These are phyloP conservation scores for Geophilus truncorum DNA, from an alignment of 2,888 invertebrate genomes.

Conservation along the genomic window DNA sequence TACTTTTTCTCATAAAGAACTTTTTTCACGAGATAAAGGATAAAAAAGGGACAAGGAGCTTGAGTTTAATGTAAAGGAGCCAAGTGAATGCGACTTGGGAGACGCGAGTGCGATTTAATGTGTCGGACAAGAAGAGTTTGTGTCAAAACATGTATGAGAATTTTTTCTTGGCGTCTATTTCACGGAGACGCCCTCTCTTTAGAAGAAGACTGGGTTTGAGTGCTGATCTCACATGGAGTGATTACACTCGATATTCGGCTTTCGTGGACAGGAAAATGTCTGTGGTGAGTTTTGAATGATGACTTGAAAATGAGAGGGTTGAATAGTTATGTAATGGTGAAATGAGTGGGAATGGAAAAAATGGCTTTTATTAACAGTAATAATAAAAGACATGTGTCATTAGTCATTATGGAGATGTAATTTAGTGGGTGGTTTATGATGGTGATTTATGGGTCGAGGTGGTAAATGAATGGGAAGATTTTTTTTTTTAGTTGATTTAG, in stretches of 20 bases:
- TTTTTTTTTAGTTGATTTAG: too few species aligned
- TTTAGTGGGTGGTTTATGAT: too few species aligned
- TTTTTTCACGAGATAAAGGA: background rate
- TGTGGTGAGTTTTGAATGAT: background rate
- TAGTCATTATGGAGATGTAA: too few species aligned
- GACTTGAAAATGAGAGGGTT: background rate
- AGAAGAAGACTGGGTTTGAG: background rate
- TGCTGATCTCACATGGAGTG: background rate
- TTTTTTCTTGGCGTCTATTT: background rate
- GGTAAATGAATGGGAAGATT: too few species aligned
- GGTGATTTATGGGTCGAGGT: too few species aligned
- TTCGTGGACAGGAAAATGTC: background rate
- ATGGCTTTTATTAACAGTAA: background rate
- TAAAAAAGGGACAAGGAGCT: background rate
- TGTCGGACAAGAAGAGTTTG: background rate
- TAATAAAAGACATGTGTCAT: too few species aligned
- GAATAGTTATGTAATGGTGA: background rate
- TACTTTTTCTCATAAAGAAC: background rate
- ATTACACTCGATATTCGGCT: background rate
- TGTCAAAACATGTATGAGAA: background rate
- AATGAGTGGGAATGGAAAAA: background rate
- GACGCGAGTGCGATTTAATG: background rate
- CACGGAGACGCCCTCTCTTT: background rate
- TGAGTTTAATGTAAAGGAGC: background rate
- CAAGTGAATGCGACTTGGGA: background rate